A percentile compares a stretch with the other conserved stretches of the same genome.
Conservation (phyloP, 2,113 vertebrate species). For the Corythornis cristatus region DNA sequence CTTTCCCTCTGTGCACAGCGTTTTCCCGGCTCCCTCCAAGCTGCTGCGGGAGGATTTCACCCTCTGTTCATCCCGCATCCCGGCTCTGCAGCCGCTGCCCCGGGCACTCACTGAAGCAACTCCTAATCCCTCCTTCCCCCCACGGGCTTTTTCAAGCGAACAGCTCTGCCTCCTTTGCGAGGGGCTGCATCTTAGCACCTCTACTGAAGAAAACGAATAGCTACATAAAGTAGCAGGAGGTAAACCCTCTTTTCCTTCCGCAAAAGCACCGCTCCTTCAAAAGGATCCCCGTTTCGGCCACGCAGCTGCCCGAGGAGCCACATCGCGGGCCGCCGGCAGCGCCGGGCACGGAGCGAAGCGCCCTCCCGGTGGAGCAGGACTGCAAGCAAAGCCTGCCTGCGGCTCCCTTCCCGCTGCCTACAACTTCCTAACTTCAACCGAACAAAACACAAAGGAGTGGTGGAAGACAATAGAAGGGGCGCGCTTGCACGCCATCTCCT, state of each 20-base stretch:
- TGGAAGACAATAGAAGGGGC: background rate
- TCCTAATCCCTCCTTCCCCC: background rate
- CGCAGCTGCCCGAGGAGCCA: background rate
- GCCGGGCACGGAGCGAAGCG: background rate
- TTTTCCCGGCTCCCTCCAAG: background rate
- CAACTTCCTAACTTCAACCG: background rate
- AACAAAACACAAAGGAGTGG: background rate
- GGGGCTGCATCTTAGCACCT: background rate
- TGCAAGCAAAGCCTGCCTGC: background rate
- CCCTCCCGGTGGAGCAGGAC: too few species aligned
- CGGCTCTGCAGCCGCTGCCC: background rate
- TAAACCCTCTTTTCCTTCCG: background rate
- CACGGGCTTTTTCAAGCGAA: too few species aligned
- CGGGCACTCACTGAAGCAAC: background rate
- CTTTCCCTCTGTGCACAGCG: accelerated
- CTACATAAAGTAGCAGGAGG: accelerated
- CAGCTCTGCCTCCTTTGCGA: background rate
- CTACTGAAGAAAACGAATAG: background rate
- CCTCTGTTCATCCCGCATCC: background rate
- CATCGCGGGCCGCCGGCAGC: background rate
- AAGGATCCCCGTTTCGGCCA: background rate
- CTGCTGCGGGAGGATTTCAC: background rate
- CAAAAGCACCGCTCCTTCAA: background rate
- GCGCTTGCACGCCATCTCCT: background rate
- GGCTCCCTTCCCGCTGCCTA: background rate